Conservation (phyloP, 2,888 invertebrate species). For the Chymomyza amoena region DNA sequence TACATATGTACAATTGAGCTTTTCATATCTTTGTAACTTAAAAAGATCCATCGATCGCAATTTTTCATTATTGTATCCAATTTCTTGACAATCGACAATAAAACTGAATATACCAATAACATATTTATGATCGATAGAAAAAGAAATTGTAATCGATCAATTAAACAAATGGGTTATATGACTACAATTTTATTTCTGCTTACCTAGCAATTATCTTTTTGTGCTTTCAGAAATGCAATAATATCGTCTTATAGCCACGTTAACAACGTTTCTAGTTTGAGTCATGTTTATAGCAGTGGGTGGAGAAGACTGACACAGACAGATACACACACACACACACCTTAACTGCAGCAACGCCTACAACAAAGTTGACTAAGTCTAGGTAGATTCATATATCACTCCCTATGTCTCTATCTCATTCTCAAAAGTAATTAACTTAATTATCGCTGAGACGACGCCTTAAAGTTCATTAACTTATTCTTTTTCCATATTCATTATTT, state of each 20-base stretch:
- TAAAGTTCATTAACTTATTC: conserved; percentile 39
- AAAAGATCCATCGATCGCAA: too few relatives aligned
- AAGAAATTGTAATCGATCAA: too few relatives aligned
- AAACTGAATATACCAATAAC: too few relatives aligned
- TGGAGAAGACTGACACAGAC: neutral
- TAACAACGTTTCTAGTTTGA: neutral
- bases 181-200: neutral
- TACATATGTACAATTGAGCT: too few relatives aligned
- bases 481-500: neutral
- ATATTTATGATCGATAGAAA: too few relatives aligned
- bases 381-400: neutral
- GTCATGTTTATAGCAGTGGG: neutral
- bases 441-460: conserved; percentile 15
- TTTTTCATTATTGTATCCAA: too few relatives aligned
- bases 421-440: neutral
- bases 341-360: neutral
- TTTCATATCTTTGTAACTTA: too few relatives aligned
- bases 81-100: too few relatives aligned
- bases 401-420: neutral
- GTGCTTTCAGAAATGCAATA: neutral
- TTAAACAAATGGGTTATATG: too few relatives aligned
- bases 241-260: neutral
- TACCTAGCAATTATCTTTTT: neutral
- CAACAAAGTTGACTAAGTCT: neutral
- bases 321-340: neutral